Evolutionary conservation across 2,888 invertebrate genomes (phyloP), one percentile per base, ranked within the genome.

Genomic region (Rhorus exstirpatorius): DNA sequence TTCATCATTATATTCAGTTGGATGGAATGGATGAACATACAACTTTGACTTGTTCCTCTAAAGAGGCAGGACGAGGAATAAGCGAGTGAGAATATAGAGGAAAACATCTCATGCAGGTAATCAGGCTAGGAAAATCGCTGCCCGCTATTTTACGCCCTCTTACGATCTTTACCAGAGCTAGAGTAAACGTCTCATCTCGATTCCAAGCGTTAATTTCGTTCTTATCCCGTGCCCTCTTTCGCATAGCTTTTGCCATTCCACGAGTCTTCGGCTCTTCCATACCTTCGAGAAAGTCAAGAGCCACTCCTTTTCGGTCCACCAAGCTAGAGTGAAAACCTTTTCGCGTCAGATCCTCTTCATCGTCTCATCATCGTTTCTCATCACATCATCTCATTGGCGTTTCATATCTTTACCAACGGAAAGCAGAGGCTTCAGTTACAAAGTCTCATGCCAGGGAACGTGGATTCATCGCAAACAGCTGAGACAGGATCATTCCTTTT

Each of bases 191-290:
- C 79, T 83, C 82, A 78, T 79, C 84, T 71, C 68, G 49, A 77
- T 85, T 81, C 70, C 67, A 61, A 55, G 68, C 79, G 80, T 77
- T 85, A 86, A 86, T 86, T 82, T 82, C 83, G 83, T 83, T 81
- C 83, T 85, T 79, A 84, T 67, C 78, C 60, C 49, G 35, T 35
- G 44, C 55, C 61, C 77, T 51, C 77, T 60, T 72, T 58, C 76
- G 65, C 51, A 26, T 65, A 60, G 46, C 68, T 63, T 19, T 24
- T 4, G 58, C 31, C 31, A 68, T 44, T 46, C 49, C 58, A 21
- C 41, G 60, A 21, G 61, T 17, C 74, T 8, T 10, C 46, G 35
- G 7, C 14, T 46, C 70, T 41, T 67, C 46, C 41, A 68, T 80
- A 44, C 31, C 35, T 41, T 71, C 21, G 14, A 67, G 26, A 51